phyloP scores from a whole-genome alignment of 2,113 vertebrate genomes.

The Cochlearius cochlearius region DNA sequence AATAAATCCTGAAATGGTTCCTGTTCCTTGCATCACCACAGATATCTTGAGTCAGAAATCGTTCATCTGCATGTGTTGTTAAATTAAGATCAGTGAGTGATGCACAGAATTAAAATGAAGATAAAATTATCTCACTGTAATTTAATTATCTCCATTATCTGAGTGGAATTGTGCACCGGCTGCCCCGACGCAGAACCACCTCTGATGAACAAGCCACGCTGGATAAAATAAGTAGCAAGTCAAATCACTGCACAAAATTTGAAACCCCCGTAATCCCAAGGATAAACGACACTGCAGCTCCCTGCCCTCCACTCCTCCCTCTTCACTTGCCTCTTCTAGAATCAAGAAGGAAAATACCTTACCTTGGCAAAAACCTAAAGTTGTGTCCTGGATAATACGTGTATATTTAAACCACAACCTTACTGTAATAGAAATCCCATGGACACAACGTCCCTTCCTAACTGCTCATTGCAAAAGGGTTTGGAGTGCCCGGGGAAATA shows the following conservation, averaged over 20 bases:
- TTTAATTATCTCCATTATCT: slow-evolving; percentile 47
- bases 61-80: background rate
- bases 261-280: background rate
- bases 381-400: background rate
- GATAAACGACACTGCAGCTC: background rate
- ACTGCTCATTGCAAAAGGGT: background rate
- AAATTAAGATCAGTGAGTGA: slow-evolving; percentile 6
- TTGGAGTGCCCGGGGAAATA: background rate
- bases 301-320: background rate
- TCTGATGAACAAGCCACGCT: background rate
- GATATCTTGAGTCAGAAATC: background rate
- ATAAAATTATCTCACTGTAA: slow-evolving; percentile 7
- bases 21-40: background rate
- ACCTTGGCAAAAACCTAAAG: background rate
- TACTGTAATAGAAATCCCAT: background rate
- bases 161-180: background rate
- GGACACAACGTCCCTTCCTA: background rate
- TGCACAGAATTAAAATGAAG: slow-evolving; percentile 26
- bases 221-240: slow-evolving; percentile 2
- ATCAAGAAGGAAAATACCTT: background rate
- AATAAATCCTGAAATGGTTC: background rate
- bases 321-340: background rate
- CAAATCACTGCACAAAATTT: background rate
- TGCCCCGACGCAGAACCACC: background rate
- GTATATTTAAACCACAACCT: background rate